These are phyloP conservation scores for Heteractis magnifica DNA, from an alignment of 92 coral and sea anemone species.

Conservation along the genomic window DNA sequence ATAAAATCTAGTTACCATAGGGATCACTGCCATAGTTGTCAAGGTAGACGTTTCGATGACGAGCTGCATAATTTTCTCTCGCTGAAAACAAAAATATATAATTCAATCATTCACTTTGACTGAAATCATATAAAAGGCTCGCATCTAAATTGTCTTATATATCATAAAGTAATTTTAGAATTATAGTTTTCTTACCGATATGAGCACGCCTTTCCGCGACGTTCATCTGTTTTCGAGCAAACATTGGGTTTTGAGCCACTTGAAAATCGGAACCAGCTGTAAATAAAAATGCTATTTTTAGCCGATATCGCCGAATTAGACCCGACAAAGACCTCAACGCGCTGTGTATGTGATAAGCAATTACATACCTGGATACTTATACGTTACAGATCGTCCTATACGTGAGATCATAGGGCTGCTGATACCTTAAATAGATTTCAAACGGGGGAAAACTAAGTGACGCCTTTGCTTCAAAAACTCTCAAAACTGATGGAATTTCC, in stretches of 20 bases:
- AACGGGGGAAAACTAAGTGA: background rate
- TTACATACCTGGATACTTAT: conserved; percentile 22
- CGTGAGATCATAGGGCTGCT: conserved; percentile 37
- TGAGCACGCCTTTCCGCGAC: conserved; percentile 37
- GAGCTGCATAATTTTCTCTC: conserved; percentile 62
- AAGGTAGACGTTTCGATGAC: conserved; percentile 70
- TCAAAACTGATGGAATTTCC: background rate
- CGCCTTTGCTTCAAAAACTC: background rate
- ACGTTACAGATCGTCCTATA: conserved; percentile 24
- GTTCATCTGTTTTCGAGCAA: conserved; percentile 36
- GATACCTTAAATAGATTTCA: conserved; percentile 14
- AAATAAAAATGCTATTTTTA: background rate
- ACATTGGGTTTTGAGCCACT: conserved; percentile 30
- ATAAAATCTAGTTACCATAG: conserved; percentile 41
- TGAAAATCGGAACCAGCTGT: conserved; percentile 42
- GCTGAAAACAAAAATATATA: conserved; percentile 28
- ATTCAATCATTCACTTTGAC: background rate
- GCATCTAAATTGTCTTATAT: background rate
- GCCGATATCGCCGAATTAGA: no score
- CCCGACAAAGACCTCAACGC: background rate
- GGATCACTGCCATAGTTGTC: conserved; percentile 70
- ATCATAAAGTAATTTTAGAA: background rate
- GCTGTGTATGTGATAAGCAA: background rate
- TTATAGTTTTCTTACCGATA: conserved; percentile 29
- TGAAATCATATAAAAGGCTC: background rate